These are phyloP conservation scores for Cyclopterus lumpus DNA, from an alignment of 2,797 vertebrate species.

Conservation along the genomic window DNA sequence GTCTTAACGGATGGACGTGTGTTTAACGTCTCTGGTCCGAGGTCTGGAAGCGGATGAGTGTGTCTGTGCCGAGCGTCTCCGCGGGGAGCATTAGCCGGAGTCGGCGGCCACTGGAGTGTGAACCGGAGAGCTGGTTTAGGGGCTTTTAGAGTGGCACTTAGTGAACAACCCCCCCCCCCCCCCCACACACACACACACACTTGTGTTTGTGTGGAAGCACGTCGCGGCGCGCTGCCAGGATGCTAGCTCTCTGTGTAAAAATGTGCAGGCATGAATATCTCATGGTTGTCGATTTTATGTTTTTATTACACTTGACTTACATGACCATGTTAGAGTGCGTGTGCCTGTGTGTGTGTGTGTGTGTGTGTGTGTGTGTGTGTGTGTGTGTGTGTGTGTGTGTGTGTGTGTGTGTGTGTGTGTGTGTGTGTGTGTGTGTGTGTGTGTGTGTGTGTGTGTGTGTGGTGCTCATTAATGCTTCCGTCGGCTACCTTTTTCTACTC, in stretches of 20 bases:
- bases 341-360: neutral
- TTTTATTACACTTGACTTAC: neutral
- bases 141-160: conserved; percentile 62
- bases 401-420: too few relatives aligned
- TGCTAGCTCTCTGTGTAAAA: conserved; percentile 7
- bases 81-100: conserved; percentile 51
- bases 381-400: neutral
- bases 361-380: conserved; percentile 3
- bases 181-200: too few relatives aligned
- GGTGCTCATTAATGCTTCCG: conserved; percentile 27
- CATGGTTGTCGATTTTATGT: neutral
- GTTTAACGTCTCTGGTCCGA: too few relatives aligned
- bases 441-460: neutral
- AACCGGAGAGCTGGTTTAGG: conserved; percentile 49
- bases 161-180: conserved; percentile 33
- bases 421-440: neutral
- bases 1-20: too few relatives aligned
- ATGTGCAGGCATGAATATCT: conserved; percentile 28
- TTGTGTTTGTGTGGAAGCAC: conserved; percentile 26
- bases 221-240: neutral
- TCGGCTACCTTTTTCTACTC: conserved; percentile 50
- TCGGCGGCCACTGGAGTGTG: conserved; percentile 55
- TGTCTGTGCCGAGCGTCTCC: conserved; percentile 35
- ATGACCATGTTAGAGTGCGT: neutral
- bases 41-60: too few relatives aligned